phyloP scores from a whole-genome alignment of 2,113 vertebrate genomes.

The Cryptotis parvus region DNA sequence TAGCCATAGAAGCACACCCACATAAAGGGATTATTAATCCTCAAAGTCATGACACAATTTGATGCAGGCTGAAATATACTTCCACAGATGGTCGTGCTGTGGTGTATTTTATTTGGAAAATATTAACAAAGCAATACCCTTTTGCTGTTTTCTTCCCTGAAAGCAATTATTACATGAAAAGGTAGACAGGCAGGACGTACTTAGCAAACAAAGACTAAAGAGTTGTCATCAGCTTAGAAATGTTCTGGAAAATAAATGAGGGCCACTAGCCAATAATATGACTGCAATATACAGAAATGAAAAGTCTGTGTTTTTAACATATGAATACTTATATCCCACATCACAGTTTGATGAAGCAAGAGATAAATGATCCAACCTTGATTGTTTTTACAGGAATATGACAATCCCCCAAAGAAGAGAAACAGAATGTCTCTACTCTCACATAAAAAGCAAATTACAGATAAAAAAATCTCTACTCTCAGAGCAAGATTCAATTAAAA shows the following conservation, averaged over 20 bases:
- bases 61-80: conserved; percentile 76
- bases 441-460: conserved; percentile 82
- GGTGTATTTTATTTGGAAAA: conserved; percentile 77
- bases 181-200: conserved; percentile 70
- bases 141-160: conserved; percentile 71
- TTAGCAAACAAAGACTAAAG: conserved; percentile 76
- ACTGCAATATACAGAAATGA: conserved; percentile 68
- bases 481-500: conserved; percentile 79
- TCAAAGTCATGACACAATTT: conserved; percentile 52
- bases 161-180: conserved; percentile 81
- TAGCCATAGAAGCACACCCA: conserved; percentile 52
- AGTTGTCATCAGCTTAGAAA: conserved; percentile 69
- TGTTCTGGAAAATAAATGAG: conserved; percentile 75
- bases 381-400: conserved; percentile 78
- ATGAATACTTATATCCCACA: conserved; percentile 59
- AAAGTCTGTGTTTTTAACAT: conserved; percentile 55
- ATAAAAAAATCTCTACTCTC: conserved; percentile 64
- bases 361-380: conserved; percentile 67
- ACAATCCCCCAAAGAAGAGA: conserved; percentile 74
- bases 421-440: conserved; percentile 65
- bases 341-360: conserved; percentile 56
- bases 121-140: conserved; percentile 75
- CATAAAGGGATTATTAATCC: conserved; percentile 68
- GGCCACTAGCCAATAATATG: conserved; percentile 57
- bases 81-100: conserved; percentile 79